Evolutionary conservation across 1,140 invertebrate genomes (phyloP), one percentile per base, ranked within the genome.

Genomic region (Melitaea cinxia): DNA sequence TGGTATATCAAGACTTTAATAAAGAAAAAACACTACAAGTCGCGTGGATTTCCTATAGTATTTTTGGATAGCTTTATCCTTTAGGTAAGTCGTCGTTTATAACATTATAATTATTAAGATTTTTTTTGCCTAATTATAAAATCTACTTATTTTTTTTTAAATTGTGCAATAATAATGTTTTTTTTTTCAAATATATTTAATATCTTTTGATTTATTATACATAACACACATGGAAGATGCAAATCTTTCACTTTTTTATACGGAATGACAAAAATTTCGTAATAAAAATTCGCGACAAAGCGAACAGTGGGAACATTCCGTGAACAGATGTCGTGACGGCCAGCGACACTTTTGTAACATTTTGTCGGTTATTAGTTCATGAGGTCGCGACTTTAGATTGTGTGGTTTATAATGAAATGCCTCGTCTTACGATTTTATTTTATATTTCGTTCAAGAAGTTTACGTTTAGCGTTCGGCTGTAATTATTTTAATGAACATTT

Each of bases 311-410:
- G 37, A 42, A 42, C 15, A 17, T 47, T 47, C 42, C 17, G 42
- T 71, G 58, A 69, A 78, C 21, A 65, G 45, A 62, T 59, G 65
- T 81, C 78, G 75, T 81, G 78, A 83, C 77, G 30, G 59, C 57
- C 47, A 45, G 57, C 37, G 69, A 75, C 53, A 75, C 65, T 76
- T 75, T 75, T 75, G 70, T 64, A 59, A 62, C 68, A 66, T 71
- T 68, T 75, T 78, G 66, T 75, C 73, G 68, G 73, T 73, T 70
- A 72, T 54, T 54, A 62, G 35, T 54, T 55, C 39, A 62, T 45
- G 60, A 62, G 60, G 50, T 62, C 60, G 50, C 17, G 17, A 45
- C 15, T 23, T 45, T 14, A 28, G 14, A 45, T 15, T 57, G 37
- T 62, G 49, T 24, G 50, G 50, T 62, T 62, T 12, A 7, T 9